Conservation (phyloP, 2,888 invertebrate genomes). For the Dusona sp. region DNA sequence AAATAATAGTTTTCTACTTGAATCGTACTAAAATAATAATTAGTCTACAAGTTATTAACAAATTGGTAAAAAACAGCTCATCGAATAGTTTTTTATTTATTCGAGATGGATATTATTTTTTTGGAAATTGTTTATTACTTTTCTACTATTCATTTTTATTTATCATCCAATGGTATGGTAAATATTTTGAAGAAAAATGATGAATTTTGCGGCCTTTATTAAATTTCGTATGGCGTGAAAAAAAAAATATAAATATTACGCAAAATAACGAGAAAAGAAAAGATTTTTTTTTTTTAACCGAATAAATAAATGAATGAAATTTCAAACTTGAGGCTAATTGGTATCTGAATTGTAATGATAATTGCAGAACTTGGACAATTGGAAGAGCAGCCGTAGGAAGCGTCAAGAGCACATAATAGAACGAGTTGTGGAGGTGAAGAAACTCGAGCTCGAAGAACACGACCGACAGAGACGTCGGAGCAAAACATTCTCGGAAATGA, state of each 20-base stretch:
- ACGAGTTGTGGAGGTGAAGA: conserved; percentile 95
- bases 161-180: no score
- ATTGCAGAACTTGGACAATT: conserved; percentile 94
- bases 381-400: conserved; percentile 97
- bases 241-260: no score
- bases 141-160: background rate
- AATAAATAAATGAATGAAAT: background rate
- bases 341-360: background rate
- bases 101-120: background rate
- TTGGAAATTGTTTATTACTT: background rate
- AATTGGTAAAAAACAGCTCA: background rate
- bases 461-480: conserved; percentile 91
- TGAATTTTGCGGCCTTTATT: no score
- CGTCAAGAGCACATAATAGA: conserved; percentile 96
- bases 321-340: background rate
- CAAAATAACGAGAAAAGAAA: no score
- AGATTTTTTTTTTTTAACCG: background rate
- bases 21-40: background rate
- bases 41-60: background rate
- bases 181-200: no score
- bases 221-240: no score
- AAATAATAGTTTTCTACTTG: no score
- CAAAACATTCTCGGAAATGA: conserved; percentile 98
- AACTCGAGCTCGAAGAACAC: conserved; percentile 92
- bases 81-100: background rate